These are phyloP conservation scores for Platorchestia sp. DNA, from an alignment of 1,140 invertebrate species.

Conservation along the genomic window DNA sequence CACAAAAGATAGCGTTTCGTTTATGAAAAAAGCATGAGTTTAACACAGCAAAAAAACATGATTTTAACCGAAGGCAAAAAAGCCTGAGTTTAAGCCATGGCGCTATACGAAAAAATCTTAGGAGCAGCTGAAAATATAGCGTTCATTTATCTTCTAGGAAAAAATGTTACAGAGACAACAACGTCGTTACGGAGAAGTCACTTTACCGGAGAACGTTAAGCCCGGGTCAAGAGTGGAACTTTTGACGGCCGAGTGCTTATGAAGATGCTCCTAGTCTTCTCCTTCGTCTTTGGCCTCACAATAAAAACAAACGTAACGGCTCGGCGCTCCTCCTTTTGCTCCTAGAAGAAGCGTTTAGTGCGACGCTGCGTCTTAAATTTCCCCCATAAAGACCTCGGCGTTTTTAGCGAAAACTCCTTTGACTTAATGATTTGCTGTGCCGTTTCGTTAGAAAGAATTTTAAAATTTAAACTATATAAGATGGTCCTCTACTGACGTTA, in stretches of 20 bases:
- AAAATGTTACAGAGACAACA: slow-evolving; percentile 35
- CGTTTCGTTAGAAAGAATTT: not conserved
- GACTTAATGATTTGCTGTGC: not conserved
- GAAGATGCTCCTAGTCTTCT: slow-evolving; percentile 26
- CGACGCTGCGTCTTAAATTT: slow-evolving; percentile 5
- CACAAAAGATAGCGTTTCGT: not conserved
- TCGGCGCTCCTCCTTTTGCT: not conserved
- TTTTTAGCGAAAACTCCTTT: slow-evolving; percentile 9
- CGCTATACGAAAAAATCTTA: not conserved
- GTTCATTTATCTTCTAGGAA: not conserved
- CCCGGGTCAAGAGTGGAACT: slow-evolving; percentile 21
- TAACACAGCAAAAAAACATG: too few species aligned
- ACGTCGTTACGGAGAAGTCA: slow-evolving; percentile 19
- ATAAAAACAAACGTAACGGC: slow-evolving; percentile 22
- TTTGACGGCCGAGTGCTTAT: slow-evolving; percentile 44
- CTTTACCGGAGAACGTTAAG: slow-evolving; percentile 37
- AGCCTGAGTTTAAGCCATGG: not conserved
- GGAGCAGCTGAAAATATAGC: not conserved
- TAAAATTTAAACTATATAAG: not conserved
- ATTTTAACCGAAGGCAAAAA: not conserved
- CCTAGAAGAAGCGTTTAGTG: slow-evolving; percentile 33
- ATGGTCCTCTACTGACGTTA: not conserved
- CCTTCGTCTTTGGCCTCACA: not conserved
- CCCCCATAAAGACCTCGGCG: not conserved
- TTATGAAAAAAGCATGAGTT: not conserved